Percentiles rank a stretch among this genome's conserved stretches.
phyloP scores from a whole-genome alignment of 1,140 invertebrate genomes.

The Steinernema khuongi region DNA sequence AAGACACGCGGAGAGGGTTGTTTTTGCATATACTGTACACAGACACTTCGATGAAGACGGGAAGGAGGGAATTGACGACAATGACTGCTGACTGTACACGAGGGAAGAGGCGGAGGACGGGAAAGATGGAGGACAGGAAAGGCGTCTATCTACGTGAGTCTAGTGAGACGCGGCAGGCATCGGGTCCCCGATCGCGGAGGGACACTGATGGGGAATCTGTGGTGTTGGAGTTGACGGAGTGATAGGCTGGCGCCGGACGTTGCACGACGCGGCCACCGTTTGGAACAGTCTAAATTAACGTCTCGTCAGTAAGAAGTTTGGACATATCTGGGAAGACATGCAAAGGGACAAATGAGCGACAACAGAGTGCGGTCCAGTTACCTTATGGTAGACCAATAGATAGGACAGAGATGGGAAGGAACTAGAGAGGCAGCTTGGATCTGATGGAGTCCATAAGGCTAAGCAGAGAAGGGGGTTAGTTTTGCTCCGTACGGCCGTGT shows the following conservation, averaged over 20 bases:
- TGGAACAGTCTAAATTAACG: not conserved
- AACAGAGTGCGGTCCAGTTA: too few species aligned
- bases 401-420: too few species aligned
- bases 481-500: not conserved
- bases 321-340: too few species aligned
- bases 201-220: not conserved
- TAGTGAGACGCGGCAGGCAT: not conserved
- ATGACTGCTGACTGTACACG: not conserved
- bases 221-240: not conserved
- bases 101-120: not conserved
- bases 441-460: too few species aligned
- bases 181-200: not conserved
- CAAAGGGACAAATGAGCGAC: too few species aligned
- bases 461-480: not conserved
- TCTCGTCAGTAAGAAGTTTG: too few species aligned
- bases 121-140: not conserved
- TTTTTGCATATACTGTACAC: not conserved
- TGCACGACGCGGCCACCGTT: not conserved
- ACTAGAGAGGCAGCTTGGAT: too few species aligned
- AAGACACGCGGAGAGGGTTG: not conserved
- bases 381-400: too few species aligned
- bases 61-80: too few species aligned
- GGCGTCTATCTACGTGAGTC: not conserved
- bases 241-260: not conserved
- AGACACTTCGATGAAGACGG: not conserved